Evolutionary conservation across 2,113 vertebrate species (phyloP), one percentile per base, ranked within the genome.

Genomic region (Passer montanus): DNA sequence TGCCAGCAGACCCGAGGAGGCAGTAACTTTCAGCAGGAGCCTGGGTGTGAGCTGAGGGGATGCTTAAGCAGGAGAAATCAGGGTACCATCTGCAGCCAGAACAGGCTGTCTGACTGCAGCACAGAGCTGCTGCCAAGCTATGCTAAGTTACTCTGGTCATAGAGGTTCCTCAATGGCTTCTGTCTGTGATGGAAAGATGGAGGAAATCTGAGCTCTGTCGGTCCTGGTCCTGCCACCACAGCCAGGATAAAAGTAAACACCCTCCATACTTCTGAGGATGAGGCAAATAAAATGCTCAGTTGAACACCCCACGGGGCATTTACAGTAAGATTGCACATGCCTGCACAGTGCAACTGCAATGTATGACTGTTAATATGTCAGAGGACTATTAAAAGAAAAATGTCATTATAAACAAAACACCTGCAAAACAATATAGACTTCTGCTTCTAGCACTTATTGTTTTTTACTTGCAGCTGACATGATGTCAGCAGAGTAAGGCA

Each of bases 31-130:
- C 72, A 77, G 76, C 60, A 68, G 39, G 75, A 93, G 59, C 49
- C 83, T 47, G 83, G 43, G 72, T 89, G 73, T 80, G 76, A 96
- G 91, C 83, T 90, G 64, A 84, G 39, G 88, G 67, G 90, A 66
- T 50, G 59, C 59, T 93, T 50, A 69, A 55, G 47, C 81, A n/a
- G 64, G 76, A 93, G 91, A 86, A 95, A 87, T 81, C 64, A 95
- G 89, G 63, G 89, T 90, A 94, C 95, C 92, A 92, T 92, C 93
- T 96, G 94, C 91, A 94, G 73, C 86, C 92, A 81, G 91, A 92
- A 95, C 93, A 95, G 76, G 80, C 93, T 95, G 90, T 24, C 95
- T 95, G 78, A 87, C 78, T 95, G 89, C 91, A 93, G 83, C 3
- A 1, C 39, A 12, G 94, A 94, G 88, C 88, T 90, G 60, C 3